Conservation (phyloP, 2,113 vertebrate species). For the Myiozetetes cayanensis region DNA sequence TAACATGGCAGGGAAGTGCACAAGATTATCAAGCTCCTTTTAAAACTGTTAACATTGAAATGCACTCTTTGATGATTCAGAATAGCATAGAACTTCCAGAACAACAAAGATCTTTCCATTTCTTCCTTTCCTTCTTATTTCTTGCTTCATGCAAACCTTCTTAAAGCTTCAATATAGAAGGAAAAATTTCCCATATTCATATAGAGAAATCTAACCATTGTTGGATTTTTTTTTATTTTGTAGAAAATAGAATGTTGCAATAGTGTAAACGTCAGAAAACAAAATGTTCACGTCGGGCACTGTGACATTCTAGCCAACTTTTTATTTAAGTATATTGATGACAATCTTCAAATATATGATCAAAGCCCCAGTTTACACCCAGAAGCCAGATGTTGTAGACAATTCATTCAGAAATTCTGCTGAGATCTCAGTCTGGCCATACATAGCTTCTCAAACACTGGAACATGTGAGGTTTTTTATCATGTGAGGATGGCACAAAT, state of each 20-base stretch:
- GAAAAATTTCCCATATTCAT: neutral
- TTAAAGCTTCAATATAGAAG: neutral
- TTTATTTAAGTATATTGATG: neutral
- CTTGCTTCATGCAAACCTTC: neutral
- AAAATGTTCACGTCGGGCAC: neutral
- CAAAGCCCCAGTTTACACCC: neutral
- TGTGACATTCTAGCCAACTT: neutral
- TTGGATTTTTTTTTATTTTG: neutral
- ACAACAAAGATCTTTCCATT: neutral
- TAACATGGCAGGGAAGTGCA: conserved; percentile 40
- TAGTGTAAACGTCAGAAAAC: neutral
- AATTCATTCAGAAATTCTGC: neutral
- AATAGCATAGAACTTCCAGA: neutral
- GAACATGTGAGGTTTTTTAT: neutral
- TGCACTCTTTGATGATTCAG: neutral
- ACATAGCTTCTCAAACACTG: neutral
- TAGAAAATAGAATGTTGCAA: neutral
- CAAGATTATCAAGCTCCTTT: conserved; percentile 20
- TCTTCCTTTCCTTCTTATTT: neutral
- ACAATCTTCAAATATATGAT: neutral
- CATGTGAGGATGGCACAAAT: neutral
- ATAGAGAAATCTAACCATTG: neutral
- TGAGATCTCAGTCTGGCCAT: neutral
- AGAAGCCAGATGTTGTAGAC: neutral
- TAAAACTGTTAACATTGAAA: conserved; percentile 28